These are phyloP conservation scores for Sarcophaga rosellei DNA, from an alignment of 2,888 invertebrate species.

Conservation along the genomic window DNA sequence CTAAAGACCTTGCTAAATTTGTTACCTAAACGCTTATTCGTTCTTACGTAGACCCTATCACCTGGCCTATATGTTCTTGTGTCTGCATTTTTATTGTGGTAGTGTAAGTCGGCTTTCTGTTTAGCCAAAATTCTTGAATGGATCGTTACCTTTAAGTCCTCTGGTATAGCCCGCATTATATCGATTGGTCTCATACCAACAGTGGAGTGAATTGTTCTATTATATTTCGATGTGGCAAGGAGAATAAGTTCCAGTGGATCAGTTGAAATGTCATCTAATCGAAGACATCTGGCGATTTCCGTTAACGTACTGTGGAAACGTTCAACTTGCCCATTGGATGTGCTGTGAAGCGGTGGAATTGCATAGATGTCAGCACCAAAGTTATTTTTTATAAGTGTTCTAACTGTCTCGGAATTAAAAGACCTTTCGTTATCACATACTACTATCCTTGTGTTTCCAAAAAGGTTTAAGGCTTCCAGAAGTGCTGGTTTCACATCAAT, in stretches of 20 bases:
- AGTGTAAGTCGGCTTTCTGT: not conserved
- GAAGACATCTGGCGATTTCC: not conserved
- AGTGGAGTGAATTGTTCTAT: conserved; percentile 20
- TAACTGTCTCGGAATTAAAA: conserved; percentile 13
- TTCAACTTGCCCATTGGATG: conserved; percentile 32
- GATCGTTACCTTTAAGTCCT: not conserved
- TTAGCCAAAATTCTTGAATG: not conserved
- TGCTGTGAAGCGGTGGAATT: conserved; percentile 19
- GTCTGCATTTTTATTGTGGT: not conserved
- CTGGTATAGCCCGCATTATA: not conserved
- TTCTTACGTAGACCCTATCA: conserved; percentile 6
- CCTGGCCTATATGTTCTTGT: not conserved
- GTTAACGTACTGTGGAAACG: conserved; percentile 46
- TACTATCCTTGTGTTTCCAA: not conserved
- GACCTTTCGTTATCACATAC: conserved; percentile 31
- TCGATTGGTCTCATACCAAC: not conserved
- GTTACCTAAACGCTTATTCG: conserved; percentile 10
- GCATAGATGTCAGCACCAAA: not conserved
- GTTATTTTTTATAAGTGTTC: not conserved
- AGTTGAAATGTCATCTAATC: not conserved
- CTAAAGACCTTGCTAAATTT: conserved; percentile 22
- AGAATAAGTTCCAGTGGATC: not conserved
- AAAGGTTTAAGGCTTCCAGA: not conserved
- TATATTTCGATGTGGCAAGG: conserved; percentile 13
- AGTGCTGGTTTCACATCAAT: conserved; percentile 30